Evolutionary conservation across 2,797 vertebrate species (phyloP).

Genomic region (Thripadectes ignobilis): DNA sequence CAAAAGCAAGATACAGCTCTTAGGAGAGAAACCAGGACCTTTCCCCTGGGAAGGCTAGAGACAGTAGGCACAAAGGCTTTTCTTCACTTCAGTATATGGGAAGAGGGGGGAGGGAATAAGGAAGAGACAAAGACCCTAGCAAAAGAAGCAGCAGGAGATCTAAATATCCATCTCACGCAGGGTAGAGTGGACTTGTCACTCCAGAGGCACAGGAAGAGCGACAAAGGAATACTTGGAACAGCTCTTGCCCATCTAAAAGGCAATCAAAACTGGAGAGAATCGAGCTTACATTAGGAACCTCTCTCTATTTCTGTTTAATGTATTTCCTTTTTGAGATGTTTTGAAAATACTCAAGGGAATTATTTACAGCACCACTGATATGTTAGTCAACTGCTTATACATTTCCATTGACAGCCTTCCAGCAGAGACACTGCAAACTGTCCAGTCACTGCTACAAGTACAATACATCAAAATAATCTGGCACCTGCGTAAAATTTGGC

Average conservation of each 20-base stretch:
- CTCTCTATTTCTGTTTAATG: neutral
- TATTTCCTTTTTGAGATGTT: slow-evolving; percentile 2
- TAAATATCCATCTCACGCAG: neutral
- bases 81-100: neutral
- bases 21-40: neutral
- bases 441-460: slow-evolving; percentile 37
- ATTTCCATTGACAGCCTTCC: slow-evolving; percentile 45
- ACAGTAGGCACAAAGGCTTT: neutral
- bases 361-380: slow-evolving; percentile 8
- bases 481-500: slow-evolving; percentile 71
- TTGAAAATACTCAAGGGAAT: slow-evolving; percentile 26
- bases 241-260: neutral
- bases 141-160: neutral
- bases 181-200: neutral
- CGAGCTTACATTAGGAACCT: neutral
- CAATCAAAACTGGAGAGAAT: neutral
- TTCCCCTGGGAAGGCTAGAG: neutral
- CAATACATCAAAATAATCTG: slow-evolving; percentile 71
- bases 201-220: neutral
- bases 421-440: slow-evolving; percentile 33
- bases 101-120: neutral
- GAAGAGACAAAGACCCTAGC: neutral
- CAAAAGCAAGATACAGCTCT: neutral
- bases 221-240: neutral
- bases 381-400: slow-evolving; percentile 24